These are phyloP conservation scores for Dolichomitus sp. DNA, from an alignment of 2,888 invertebrate species.

Conservation along the genomic window DNA sequence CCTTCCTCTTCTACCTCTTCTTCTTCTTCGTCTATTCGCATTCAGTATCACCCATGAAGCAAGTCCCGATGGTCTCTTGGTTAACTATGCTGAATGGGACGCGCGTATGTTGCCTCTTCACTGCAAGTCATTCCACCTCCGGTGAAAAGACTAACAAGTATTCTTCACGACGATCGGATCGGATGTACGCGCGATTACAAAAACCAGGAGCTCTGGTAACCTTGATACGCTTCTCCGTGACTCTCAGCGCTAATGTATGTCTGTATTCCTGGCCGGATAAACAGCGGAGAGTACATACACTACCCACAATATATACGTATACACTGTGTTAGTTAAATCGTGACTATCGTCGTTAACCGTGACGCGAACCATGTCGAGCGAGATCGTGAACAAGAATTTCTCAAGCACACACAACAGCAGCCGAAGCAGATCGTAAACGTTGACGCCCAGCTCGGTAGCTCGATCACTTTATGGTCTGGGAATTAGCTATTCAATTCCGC, in stretches of 20 bases:
- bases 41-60: slow-evolving; percentile 46
- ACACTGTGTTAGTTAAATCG: slow-evolving; percentile 37
- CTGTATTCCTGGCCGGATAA: slow-evolving; percentile 22
- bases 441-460: slow-evolving; percentile 32
- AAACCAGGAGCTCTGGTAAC: slow-evolving; percentile 76
- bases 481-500: slow-evolving; percentile 47
- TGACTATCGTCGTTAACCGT: slow-evolving; percentile 43
- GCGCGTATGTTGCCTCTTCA: slow-evolving; percentile 23
- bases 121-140: slow-evolving; percentile 8
- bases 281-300: neutral
- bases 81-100: slow-evolving; percentile 47
- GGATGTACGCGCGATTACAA: slow-evolving; percentile 56
- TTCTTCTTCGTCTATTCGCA: slow-evolving; percentile 34
- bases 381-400: slow-evolving; percentile 45
- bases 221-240: slow-evolving; percentile 70
- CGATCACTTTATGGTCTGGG: slow-evolving; percentile 45
- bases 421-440: slow-evolving; percentile 35
- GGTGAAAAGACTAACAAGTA: slow-evolving; percentile 61
- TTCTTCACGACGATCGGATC: slow-evolving; percentile 72
- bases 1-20: slow-evolving; percentile 20
- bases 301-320: neutral
- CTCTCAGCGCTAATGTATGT: slow-evolving; percentile 47
- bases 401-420: slow-evolving; percentile 8
- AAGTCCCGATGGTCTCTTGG: slow-evolving; percentile 39
- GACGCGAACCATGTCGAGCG: slow-evolving; percentile 31